Evolutionary conservation across 2,888 invertebrate species (phyloP), one percentile per base, ranked within the genome.

Genomic region (Scaptomyza flava): DNA sequence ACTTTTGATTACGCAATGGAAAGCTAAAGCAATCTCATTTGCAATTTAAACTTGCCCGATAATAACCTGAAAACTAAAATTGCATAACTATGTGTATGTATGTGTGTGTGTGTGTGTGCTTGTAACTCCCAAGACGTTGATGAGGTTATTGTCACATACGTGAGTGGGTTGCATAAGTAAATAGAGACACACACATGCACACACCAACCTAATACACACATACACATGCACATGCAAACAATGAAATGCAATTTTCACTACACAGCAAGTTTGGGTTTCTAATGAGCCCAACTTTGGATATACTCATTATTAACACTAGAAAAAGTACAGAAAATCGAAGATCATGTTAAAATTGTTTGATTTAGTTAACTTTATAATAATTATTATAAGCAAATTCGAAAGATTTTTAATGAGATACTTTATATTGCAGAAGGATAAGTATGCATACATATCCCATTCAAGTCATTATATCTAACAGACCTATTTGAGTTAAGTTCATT

Each of bases 71-170:
- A 52, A 33, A 47, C 38, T 57, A 38, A 8, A 6, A 14, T 34
- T 71, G 34, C 65, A 78, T 43, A 46, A 27, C 7, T 42, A 60
- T 33, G 47, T 12, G 33, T 6, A 4, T 3, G 14, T 11, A 7
- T 30, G 30, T 46, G n/a, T 33, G 47, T 12, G 33, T 6, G 2
- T 3, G 9, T n/a, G 27, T 38, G 14, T n/a, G 45, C n/a, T 42
- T 41, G 17, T 6, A 12, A 59, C 36, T 62, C 43, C 36, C 34
- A n/a, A 66, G 75, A 62, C 72, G 81, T 79, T 68, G 75, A 83
- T 83, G 74, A 70, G 77, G 77, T 77, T 82, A 77, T 77, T 80
- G 78, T 76, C 72, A 65, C 58, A 67, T 48, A 74, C 68, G 74
- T 68, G 68, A 63, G 68, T 62, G 41, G 53, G 36, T 43, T 46